Conservation (phyloP, 2,888 invertebrate genomes). For the Branchellion lobata region DNA sequence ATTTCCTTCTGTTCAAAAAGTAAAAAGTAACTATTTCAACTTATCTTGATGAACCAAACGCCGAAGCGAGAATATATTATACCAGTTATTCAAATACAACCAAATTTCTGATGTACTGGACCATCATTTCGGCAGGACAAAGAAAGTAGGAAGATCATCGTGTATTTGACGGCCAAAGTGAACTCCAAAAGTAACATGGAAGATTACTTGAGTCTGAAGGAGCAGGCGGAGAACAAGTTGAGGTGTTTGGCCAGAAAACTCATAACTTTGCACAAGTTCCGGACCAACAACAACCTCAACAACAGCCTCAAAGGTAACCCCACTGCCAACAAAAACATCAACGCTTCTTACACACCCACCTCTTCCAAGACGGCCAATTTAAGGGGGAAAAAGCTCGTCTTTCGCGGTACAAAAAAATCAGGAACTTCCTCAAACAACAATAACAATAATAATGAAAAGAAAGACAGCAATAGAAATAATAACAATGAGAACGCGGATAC, state of each 20-base stretch:
- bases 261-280: slow-evolving; percentile 31
- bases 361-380: background rate
- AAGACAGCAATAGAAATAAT: background rate
- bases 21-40: too few relatives aligned
- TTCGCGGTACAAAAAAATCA: background rate
- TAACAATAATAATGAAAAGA: background rate
- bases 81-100: background rate
- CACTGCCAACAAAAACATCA: background rate
- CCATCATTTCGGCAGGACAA: too few relatives aligned
- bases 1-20: background rate
- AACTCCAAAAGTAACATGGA: slow-evolving; percentile 34
- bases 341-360: background rate
- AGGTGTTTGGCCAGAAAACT: slow-evolving; percentile 34
- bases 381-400: background rate
- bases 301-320: slow-evolving; percentile 10
- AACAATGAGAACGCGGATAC: background rate
- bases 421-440: background rate
- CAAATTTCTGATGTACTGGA: background rate
- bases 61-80: background rate
- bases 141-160: slow-evolving; percentile 31
- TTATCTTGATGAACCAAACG: too few relatives aligned
- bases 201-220: slow-evolving; percentile 27
- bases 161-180: slow-evolving; percentile 11
- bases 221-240: slow-evolving; percentile 36
- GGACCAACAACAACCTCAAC: slow-evolving; percentile 41